Percentiles rank a stretch among this genome's conserved stretches.
Conservation (phyloP, 2,888 invertebrate genomes). For the Drosophila subsilvestris region DNA sequence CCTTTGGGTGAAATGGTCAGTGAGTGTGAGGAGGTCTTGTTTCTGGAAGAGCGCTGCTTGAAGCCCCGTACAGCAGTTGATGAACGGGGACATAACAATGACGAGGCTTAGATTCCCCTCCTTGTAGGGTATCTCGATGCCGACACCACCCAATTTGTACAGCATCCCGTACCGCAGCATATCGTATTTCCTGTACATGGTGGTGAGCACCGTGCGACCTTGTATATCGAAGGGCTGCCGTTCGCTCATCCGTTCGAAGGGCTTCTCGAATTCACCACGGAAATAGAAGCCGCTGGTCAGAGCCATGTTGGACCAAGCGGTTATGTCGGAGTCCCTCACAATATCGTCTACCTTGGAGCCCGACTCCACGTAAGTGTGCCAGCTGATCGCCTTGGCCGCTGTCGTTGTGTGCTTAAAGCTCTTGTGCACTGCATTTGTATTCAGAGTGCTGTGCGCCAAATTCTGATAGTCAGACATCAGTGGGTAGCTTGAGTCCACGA, state of each 20-base stretch:
- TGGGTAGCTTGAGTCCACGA: too few relatives aligned
- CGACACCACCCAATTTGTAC: not conserved
- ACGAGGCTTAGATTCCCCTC: not conserved
- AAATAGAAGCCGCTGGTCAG: not conserved
- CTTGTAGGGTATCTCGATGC: not conserved
- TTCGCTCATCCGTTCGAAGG: not conserved
- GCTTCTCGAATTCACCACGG: not conserved
- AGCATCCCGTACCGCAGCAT: not conserved
- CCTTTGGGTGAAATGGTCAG: too few relatives aligned
- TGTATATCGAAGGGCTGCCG: not conserved
- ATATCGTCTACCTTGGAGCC: too few relatives aligned
- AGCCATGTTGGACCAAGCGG: not conserved
- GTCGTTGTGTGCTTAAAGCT: too few relatives aligned
- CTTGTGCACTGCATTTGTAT: too few relatives aligned
- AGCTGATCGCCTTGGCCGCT: too few relatives aligned
- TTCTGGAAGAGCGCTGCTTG: not conserved
- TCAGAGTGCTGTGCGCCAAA: too few relatives aligned
- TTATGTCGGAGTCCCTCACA: not conserved
- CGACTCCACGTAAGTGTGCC: too few relatives aligned
- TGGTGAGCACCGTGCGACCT: fast-evolving
- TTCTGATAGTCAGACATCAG: too few relatives aligned
- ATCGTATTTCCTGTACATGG: not conserved
- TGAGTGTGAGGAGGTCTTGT: not conserved
- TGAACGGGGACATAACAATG: not conserved
- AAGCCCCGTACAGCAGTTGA: not conserved